Evolutionary conservation across 2,888 invertebrate species (phyloP), one percentile per base, ranked within the genome.

Genomic region (Eretmocerus hayati): DNA sequence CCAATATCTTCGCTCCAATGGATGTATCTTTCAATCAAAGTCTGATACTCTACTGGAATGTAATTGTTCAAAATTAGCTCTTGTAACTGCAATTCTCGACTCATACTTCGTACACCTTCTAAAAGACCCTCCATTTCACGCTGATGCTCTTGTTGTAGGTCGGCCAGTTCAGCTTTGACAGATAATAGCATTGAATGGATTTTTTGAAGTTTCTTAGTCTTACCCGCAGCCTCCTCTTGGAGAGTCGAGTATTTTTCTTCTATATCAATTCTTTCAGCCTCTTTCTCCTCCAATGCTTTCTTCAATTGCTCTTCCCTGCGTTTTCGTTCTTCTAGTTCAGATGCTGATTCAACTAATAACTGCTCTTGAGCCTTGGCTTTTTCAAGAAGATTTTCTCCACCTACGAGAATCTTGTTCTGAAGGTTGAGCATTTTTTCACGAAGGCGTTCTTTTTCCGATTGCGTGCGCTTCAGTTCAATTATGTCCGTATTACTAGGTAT

Each of bases 1-100:
- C 96, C 96, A 26, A 95, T 90, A 65, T 97, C 96, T 72, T 95
- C 95, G 74, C 95, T 97, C 94, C 96, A 99, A 64, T 90, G 86
- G 36, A 94, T 87, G 66, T 94, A 90, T 62, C 86, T 80, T 64
- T 93, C 91, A 54, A 96, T 89, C 73, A 90, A 80, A 41, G 85
- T 85, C 86, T 90, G 67, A 72, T 94, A 95, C 68, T 93, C 89
- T 61, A 83, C 83, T 1, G 97, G 97, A 69, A 99, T 93, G 67
- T 92, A 96, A 37, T 84, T 85, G 67, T 94, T 90, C 31, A 97
- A 82, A 58, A 97, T 86, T 5, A 92, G 74, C 69, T 91, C 90
- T 42, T 95, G 91, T 2, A 96, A 77, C 53, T 92, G 89, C 36
- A 95, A 77, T 73, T 99, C 97, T 46, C 93, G 76, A 48, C 88